These are phyloP conservation scores for Drosophila mojavensis DNA, from an alignment of 1,140 invertebrate genomes.

Conservation along the genomic window DNA sequence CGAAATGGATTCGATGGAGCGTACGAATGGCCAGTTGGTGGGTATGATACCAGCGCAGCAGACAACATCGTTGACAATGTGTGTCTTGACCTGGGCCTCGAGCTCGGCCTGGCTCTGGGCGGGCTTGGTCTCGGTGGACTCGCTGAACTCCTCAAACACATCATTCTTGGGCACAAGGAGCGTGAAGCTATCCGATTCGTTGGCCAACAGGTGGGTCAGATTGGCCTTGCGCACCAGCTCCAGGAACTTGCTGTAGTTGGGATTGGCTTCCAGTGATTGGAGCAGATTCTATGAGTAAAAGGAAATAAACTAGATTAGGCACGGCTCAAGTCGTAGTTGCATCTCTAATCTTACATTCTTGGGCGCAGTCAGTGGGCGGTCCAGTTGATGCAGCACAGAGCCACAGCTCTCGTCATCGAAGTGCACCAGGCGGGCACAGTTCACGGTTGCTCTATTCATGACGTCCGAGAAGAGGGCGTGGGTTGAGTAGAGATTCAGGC, in stretches of 20 bases:
- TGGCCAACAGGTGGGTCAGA: slow-evolving; percentile 70
- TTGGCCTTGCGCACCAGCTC: slow-evolving; percentile 76
- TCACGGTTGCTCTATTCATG: slow-evolving; percentile 86
- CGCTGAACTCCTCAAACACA: slow-evolving; percentile 85
- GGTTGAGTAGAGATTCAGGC: slow-evolving; percentile 86
- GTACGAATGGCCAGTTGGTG: slow-evolving; percentile 85
- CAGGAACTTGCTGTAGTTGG: slow-evolving; percentile 80
- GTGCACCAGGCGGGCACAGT: slow-evolving; percentile 87
- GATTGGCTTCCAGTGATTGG: slow-evolving; percentile 71
- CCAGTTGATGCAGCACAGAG: slow-evolving; percentile 86
- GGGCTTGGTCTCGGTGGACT: slow-evolving; percentile 66
- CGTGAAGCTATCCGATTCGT: slow-evolving; percentile 83
- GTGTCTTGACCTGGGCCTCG: slow-evolving; percentile 72
- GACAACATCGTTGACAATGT: slow-evolving; percentile 85
- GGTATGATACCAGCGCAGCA: slow-evolving; percentile 87
- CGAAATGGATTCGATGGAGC: slow-evolving; percentile 84
- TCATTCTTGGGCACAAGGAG: slow-evolving; percentile 88
- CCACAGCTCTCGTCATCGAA: slow-evolving; percentile 87
- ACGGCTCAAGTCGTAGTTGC: too few species aligned
- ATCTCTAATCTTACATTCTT: slow-evolving; percentile 70
- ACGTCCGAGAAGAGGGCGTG: slow-evolving; percentile 85
- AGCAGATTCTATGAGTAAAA: slow-evolving; percentile 62
- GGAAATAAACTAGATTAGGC: neutral
- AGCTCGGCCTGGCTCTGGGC: slow-evolving; percentile 54
- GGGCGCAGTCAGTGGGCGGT: slow-evolving; percentile 85